Conservation (phyloP, 2,888 invertebrate species). For the Nymphalis polychloros region DNA sequence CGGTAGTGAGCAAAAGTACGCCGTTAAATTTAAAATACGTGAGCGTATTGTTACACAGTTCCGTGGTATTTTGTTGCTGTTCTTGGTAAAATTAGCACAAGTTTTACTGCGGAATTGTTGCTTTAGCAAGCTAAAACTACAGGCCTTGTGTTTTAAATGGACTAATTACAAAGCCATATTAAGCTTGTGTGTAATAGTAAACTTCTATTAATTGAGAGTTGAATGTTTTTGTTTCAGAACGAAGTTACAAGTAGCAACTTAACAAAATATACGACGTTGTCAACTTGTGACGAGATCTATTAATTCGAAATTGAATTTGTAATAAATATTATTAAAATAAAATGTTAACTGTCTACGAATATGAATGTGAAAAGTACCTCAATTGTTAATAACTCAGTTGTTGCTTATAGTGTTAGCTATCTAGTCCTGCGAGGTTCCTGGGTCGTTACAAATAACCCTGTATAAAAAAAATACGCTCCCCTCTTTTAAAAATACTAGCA, state of each 20-base stretch:
- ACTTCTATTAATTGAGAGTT: neutral
- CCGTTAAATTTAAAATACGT: slow-evolving; percentile 40
- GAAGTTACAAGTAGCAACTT: neutral
- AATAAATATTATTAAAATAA: too few species aligned
- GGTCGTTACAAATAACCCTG: too few species aligned
- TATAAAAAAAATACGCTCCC: too few species aligned
- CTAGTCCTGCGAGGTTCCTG: too few species aligned
- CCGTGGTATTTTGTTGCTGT: slow-evolving; percentile 33
- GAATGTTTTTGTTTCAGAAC: neutral
- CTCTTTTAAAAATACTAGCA: too few species aligned
- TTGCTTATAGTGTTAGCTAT: too few species aligned
- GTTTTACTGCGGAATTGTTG: slow-evolving; percentile 33
- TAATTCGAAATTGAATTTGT: too few species aligned
- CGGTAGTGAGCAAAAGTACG: slow-evolving; percentile 33
- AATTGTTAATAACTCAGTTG: too few species aligned
- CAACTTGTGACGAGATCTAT: too few species aligned
- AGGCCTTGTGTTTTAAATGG: slow-evolving; percentile 22
- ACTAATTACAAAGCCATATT: slow-evolving; percentile 25
- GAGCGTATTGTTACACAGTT: slow-evolving; percentile 33
- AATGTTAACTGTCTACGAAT: too few species aligned
- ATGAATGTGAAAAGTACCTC: too few species aligned
- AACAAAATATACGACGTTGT: neutral
- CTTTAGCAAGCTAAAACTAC: slow-evolving; percentile 22
- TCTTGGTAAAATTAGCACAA: slow-evolving; percentile 33
- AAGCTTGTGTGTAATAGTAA: slow-evolving; percentile 9